Base-by-base conservation (phyloP, 2,888 invertebrate species). In the Argyresthia goedartella region DNA sequence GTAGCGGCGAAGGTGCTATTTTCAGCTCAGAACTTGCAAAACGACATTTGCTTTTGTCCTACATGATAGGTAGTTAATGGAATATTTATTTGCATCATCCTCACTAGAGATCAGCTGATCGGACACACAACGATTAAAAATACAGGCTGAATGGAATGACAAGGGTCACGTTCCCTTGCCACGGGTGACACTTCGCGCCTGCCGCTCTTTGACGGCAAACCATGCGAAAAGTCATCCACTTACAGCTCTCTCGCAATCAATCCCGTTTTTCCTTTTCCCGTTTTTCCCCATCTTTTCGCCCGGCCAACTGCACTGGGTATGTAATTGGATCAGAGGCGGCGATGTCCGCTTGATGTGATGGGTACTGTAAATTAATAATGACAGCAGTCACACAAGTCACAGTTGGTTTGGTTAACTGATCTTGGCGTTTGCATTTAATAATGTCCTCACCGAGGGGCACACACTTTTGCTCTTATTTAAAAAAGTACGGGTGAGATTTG, bases 161-260 rank as follows among this genome's bases (percentile, higher is more conserved):
- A 25, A 25, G 25, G 25, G 25, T 25, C 25, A 25, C 25, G 2
- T 25, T 25, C n/a, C 39, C 39, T 39, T 39, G 9, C 8, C n/a
- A 39, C 58, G 51, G 44, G 53, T 49, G 51, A 49, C 53, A 58
- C 60, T 63, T 73, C 68, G 67, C 80, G 77, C 71, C 66, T 63
- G 72, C 59, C 72, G 75, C 82, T 77, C 85, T 86, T 86, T 86
- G 85, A 81, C 73, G 64, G 64, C 69, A 75, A 81, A 66, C 78
- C 84, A 82, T 84, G 84, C 84, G 85, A 71, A 72, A 78, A 77
- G 77, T 85, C 81, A 85, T 84, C 80, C 85, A 81, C 81, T 84
- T 82, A 80, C 76, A 76, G 73, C 71, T 4, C 25, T 73, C 73
- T 69, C 76, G 72, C 74, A 79, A 84, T 84, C 81, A 79, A 75